These are phyloP conservation scores for Takifugu rubripes DNA, from an alignment of 2,797 vertebrate genomes.

Conservation along the genomic window DNA sequence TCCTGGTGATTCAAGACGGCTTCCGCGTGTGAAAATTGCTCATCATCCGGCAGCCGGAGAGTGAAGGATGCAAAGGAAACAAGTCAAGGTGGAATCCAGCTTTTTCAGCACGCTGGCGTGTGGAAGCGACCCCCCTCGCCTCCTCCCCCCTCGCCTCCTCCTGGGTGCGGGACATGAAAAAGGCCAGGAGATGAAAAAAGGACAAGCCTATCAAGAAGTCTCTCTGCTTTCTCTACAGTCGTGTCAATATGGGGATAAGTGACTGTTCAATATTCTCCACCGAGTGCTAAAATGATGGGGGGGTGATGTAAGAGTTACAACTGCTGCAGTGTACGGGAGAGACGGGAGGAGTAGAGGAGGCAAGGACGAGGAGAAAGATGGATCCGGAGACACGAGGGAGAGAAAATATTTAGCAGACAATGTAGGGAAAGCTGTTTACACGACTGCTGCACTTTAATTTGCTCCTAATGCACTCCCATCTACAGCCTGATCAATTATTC, in stretches of 20 bases:
- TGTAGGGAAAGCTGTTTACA: slow-evolving; percentile 43
- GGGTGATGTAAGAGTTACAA: slow-evolving; percentile 67
- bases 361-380: slow-evolving; percentile 39
- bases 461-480: slow-evolving; percentile 38
- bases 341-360: slow-evolving; percentile 11
- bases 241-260: slow-evolving; percentile 65
- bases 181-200: slow-evolving; percentile 20
- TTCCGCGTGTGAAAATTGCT: slow-evolving; percentile 54
- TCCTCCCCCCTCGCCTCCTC: slow-evolving; percentile 4
- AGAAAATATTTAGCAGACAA: slow-evolving; percentile 33
- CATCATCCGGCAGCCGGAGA: slow-evolving; percentile 47
- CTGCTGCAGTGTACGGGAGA: slow-evolving; percentile 58
- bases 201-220: slow-evolving; percentile 37
- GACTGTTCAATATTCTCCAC: slow-evolving; percentile 67
- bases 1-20: slow-evolving; percentile 59
- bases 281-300: slow-evolving; percentile 62
- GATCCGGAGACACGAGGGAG: slow-evolving; percentile 41
- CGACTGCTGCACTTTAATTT: slow-evolving; percentile 39
- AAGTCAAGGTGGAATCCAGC: slow-evolving; percentile 60
- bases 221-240: slow-evolving; percentile 49
- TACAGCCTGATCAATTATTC: slow-evolving; percentile 59
- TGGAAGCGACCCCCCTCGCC: slow-evolving; percentile 19
- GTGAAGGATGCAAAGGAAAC: slow-evolving; percentile 52
- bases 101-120: slow-evolving; percentile 34
- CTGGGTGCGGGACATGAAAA: background rate